These are phyloP conservation scores for Drosophila prostipennis DNA, from an alignment of 2,888 invertebrate genomes.

Conservation along the genomic window DNA sequence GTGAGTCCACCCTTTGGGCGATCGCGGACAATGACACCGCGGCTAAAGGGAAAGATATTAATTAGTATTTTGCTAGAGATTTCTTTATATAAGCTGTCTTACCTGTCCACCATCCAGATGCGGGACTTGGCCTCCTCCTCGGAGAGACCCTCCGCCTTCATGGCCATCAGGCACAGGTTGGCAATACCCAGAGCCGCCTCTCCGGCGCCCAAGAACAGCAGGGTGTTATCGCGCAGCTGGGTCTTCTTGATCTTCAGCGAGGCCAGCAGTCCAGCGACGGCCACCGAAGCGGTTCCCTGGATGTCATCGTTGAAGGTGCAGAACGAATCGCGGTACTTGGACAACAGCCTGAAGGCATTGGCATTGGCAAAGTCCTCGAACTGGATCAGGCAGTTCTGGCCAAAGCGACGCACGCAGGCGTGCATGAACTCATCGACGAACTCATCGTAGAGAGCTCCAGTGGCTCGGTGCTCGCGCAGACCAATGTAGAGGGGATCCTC, in stretches of 20 bases:
- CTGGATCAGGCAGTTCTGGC: constrained; percentile 93
- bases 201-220: constrained; percentile 98
- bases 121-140: constrained; percentile 90
- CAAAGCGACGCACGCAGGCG: constrained; percentile 93
- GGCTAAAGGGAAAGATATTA: constrained; percentile 85
- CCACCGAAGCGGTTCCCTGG: constrained; percentile 98
- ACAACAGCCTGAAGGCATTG: constrained; percentile 97
- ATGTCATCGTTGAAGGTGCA: constrained; percentile 99
- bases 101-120: constrained; percentile 96
- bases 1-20: constrained; percentile 92
- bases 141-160: constrained; percentile 92
- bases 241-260: constrained; percentile 93
- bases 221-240: constrained; percentile 91
- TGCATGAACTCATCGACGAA: constrained; percentile 99
- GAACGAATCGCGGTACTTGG: constrained; percentile 93
- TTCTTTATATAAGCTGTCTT: neutral
- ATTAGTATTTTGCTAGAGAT: neutral
- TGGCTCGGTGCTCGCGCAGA: constrained; percentile 90
- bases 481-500: constrained; percentile 98
- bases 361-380: constrained; percentile 99
- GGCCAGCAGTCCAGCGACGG: constrained; percentile 96
- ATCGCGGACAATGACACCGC: constrained; percentile 95
- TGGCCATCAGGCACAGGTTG: constrained; percentile 94
- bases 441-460: constrained; percentile 94
- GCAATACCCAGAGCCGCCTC: constrained; percentile 99